These are phyloP conservation scores for Piscicola geometra DNA, from an alignment of 2,888 invertebrate species.

Conservation along the genomic window DNA sequence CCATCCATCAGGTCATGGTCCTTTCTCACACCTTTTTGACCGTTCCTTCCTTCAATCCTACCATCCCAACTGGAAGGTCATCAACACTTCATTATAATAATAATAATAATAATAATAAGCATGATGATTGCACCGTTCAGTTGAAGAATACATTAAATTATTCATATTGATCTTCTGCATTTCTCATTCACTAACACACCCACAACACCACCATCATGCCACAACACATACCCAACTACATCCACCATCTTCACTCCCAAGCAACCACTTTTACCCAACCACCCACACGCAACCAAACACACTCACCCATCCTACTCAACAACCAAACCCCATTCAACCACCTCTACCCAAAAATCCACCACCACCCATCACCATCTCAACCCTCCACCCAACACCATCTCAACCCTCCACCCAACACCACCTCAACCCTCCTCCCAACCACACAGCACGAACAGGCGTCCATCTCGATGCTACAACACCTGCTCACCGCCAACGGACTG, in stretches of 20 bases:
- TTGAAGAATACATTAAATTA: too few relatives aligned
- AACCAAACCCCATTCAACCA: not conserved
- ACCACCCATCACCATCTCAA: too few relatives aligned
- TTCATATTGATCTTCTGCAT: too few relatives aligned
- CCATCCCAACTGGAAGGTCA: constrained; percentile 49
- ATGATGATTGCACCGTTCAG: too few relatives aligned
- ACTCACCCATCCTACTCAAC: not conserved
- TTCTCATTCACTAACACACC: too few relatives aligned
- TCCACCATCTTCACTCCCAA: not conserved
- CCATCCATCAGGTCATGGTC: constrained; percentile 56
- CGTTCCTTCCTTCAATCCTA: constrained; percentile 51
- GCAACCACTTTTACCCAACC: too few relatives aligned
- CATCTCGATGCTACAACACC: constrained; percentile 57
- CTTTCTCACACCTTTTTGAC: constrained; percentile 67
- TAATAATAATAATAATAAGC: too few relatives aligned
- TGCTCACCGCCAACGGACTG: constrained; percentile 56
- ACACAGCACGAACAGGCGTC: constrained; percentile 60
- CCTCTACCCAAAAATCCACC: not conserved
- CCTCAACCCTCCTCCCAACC: not conserved
- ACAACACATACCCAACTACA: too few relatives aligned
- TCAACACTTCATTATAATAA: too few relatives aligned
- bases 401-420: too few relatives aligned
- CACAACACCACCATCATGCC: too few relatives aligned
- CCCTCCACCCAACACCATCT: not conserved
- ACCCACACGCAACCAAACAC: too few relatives aligned